phyloP scores from a whole-genome alignment of 2,797 vertebrate genomes.

The Macroramphosus scolopax region DNA sequence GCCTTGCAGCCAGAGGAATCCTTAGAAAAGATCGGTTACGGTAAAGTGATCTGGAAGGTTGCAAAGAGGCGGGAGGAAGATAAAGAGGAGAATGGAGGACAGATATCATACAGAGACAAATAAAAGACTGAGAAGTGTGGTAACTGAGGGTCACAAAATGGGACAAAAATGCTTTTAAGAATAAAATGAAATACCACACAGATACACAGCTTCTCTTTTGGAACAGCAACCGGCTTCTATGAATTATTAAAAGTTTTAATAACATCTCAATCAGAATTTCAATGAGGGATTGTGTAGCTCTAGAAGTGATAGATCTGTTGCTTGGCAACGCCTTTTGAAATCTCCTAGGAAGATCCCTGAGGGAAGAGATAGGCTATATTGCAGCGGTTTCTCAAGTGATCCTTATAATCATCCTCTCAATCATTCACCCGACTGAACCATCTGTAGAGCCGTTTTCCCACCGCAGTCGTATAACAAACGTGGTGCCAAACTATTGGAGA shows the following conservation, averaged over 20 bases:
- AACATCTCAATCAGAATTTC: constrained; percentile 48
- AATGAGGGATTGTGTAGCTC: constrained; percentile 40
- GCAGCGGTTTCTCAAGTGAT: constrained; percentile 26
- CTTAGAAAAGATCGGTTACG: constrained; percentile 96
- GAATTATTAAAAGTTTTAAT: constrained; percentile 33
- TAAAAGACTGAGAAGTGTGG: constrained; percentile 24
- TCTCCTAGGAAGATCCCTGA: constrained; percentile 40
- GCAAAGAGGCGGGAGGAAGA: constrained; percentile 66
- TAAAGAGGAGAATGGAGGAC: constrained; percentile 66
- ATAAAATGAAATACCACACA: constrained; percentile 13
- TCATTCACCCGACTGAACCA: constrained; percentile 15
- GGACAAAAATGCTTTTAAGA: constrained; percentile 25
- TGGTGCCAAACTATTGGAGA: neutral
- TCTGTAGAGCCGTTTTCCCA: neutral
- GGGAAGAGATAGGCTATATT: constrained; percentile 32
- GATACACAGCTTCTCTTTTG: constrained; percentile 1
- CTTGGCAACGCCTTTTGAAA: constrained; percentile 65
- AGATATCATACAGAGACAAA: constrained; percentile 62
- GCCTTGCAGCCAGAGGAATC: constrained; percentile 92
- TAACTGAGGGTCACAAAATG: constrained; percentile 21
- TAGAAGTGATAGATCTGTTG: constrained; percentile 62
- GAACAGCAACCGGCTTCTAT: constrained; percentile 18
- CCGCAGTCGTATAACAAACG: neutral
- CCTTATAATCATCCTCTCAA: constrained; percentile 12
- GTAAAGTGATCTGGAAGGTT: constrained; percentile 89